A percentile compares a stretch with the other conserved stretches of the same genome.
These are phyloP conservation scores for Vireo altiloquus DNA, from an alignment of 2,113 vertebrate species.

Conservation along the genomic window DNA sequence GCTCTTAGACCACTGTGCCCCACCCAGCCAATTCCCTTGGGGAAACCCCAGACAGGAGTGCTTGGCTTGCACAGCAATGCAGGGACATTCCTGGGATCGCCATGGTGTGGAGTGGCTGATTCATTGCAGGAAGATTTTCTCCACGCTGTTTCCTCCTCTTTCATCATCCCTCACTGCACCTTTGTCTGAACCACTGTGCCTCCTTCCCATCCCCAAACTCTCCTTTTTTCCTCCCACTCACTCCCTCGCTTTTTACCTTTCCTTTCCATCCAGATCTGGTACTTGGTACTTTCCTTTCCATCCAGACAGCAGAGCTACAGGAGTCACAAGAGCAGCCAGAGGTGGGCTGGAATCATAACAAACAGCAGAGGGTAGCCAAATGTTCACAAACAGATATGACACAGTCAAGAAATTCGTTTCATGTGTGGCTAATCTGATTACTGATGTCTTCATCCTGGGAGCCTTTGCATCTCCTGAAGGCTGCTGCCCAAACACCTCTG, in stretches of 20 bases:
- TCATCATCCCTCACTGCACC: background rate
- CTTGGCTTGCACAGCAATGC: background rate
- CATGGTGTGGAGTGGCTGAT: background rate
- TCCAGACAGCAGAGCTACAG: background rate
- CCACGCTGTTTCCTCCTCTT: background rate
- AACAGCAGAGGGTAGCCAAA: background rate
- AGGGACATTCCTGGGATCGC: background rate
- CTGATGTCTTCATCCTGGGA: background rate
- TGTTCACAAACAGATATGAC: background rate
- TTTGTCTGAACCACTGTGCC: background rate
- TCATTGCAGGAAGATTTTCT: background rate
- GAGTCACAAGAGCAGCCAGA: background rate
- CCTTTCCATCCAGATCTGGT: background rate
- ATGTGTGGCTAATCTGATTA: background rate
- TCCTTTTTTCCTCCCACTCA: background rate
- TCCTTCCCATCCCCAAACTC: background rate
- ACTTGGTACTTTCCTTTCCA: background rate
- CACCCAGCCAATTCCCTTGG: fast-evolving
- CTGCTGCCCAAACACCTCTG: background rate
- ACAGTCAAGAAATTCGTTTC: background rate
- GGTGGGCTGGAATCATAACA: background rate
- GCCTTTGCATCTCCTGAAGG: background rate
- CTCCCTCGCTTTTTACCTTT: background rate
- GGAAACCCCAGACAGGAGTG: background rate
- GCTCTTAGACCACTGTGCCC: background rate